Conservation (phyloP, 2,113 vertebrate species). For the Empidonax alnorum region DNA sequence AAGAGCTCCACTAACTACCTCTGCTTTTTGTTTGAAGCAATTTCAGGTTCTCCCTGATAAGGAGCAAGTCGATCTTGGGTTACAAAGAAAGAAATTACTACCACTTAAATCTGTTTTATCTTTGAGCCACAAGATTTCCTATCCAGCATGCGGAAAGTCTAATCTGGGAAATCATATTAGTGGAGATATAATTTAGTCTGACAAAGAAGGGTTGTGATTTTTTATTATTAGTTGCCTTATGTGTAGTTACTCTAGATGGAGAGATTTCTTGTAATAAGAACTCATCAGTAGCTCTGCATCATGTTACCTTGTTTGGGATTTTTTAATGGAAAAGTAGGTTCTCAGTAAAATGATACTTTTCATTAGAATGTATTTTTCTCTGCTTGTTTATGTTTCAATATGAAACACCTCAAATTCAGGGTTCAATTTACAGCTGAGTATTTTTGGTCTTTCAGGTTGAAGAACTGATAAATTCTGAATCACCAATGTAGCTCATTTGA, state of each 20-base stretch:
- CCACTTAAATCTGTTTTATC: slow-evolving; percentile 55
- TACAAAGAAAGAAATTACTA: slow-evolving; percentile 54
- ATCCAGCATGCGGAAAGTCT: slow-evolving; percentile 5
- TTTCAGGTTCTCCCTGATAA: slow-evolving; percentile 64
- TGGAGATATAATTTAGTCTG: slow-evolving; percentile 12
- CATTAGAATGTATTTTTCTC: neutral
- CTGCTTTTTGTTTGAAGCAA: slow-evolving; percentile 56
- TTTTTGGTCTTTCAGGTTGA: neutral
- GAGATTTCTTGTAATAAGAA: slow-evolving; percentile 29
- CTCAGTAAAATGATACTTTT: slow-evolving; percentile 28
- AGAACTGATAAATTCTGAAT: neutral
- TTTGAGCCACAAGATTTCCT: slow-evolving; percentile 48
- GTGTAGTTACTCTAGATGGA: slow-evolving; percentile 31
- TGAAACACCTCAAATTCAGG: slow-evolving; percentile 20
- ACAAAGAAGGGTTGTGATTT: slow-evolving; percentile 24
- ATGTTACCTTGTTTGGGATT: slow-evolving; percentile 6
- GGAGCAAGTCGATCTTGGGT: slow-evolving; percentile 58
- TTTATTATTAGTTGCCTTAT: slow-evolving; percentile 39
- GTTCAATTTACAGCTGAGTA: neutral
- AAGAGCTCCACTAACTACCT: slow-evolving; percentile 25
- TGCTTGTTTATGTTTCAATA: slow-evolving; percentile 16
- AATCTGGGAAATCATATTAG: slow-evolving; percentile 45
- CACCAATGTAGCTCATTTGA: neutral
- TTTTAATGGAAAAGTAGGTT: slow-evolving; percentile 23
- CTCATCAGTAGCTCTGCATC: neutral